These are phyloP conservation scores for Benitochromis conjunctus DNA, from an alignment of 2,113 vertebrate species.

Conservation along the genomic window DNA sequence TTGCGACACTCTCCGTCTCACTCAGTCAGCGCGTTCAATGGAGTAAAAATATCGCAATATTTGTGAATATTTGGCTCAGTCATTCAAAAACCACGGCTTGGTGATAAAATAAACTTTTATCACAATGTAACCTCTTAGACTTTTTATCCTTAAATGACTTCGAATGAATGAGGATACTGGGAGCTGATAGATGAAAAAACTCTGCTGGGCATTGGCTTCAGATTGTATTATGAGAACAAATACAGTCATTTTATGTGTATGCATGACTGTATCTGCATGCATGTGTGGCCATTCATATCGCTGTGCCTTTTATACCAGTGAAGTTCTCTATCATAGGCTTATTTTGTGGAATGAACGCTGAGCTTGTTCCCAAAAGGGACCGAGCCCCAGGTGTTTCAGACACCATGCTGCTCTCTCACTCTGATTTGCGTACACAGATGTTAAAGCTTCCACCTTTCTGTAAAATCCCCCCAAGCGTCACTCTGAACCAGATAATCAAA, in stretches of 20 bases:
- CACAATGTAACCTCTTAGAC: not conserved
- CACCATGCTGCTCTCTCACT: slow-evolving; percentile 1
- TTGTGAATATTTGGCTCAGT: not conserved
- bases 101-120: not conserved
- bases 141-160: not conserved
- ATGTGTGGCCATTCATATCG: not conserved
- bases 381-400: slow-evolving; percentile 54
- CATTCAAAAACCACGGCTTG: not conserved
- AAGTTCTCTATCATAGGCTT: not conserved
- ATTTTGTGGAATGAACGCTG: slow-evolving; percentile 14
- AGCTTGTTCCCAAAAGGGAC: slow-evolving; percentile 31
- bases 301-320: not conserved
- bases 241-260: not conserved
- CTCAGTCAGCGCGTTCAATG: not conserved
- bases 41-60: not conserved
- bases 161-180: not conserved
- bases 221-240: not conserved
- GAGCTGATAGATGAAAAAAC: not conserved
- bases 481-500: not conserved
- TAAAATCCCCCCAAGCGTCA: slow-evolving; percentile 52
- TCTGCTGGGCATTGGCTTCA: not conserved
- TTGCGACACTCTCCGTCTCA: not conserved
- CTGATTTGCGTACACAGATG: slow-evolving; percentile 70
- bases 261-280: not conserved
- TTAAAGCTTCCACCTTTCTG: slow-evolving; percentile 56